Evolutionary conservation across 2,113 vertebrate genomes (phyloP).

Genomic region (Oryzias woworae): DNA sequence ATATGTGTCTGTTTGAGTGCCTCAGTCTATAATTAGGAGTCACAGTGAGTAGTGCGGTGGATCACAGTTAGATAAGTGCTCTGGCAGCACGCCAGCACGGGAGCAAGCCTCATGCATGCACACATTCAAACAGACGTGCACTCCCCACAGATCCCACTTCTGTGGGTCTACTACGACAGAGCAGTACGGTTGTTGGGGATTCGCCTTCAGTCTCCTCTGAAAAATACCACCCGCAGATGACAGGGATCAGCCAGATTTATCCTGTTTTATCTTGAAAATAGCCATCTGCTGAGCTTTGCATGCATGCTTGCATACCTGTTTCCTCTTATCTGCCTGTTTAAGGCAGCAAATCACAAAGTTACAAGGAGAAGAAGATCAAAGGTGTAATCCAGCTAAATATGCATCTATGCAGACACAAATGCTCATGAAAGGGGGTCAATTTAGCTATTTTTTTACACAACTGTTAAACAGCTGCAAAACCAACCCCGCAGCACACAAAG

Average conservation of each 20-base stretch:
- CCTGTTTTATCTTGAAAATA: constrained; percentile 40
- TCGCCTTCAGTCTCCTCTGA: constrained; percentile 21
- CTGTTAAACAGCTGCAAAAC: constrained; percentile 18
- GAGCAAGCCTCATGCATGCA: constrained; percentile 25
- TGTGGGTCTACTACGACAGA: constrained; percentile 19
- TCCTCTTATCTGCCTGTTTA: constrained; percentile 28
- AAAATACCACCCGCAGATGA: constrained; percentile 57
- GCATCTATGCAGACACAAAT: not conserved
- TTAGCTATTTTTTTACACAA: constrained; percentile 28
- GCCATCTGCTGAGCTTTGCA: constrained; percentile 28
- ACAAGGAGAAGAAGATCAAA: constrained; percentile 39
- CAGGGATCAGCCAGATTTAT: constrained; percentile 33
- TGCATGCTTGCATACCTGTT: constrained; percentile 42
- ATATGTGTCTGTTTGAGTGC: constrained; percentile 63
- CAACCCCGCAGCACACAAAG: constrained; percentile 42
- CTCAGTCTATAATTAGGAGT: constrained; percentile 71
- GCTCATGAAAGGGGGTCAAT: constrained; percentile 22
- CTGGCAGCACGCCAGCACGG: constrained; percentile 56
- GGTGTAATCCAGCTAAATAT: constrained; percentile 13
- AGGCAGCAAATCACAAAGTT: constrained; percentile 31
- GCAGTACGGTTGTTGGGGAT: constrained; percentile 21
- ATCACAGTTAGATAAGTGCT: constrained; percentile 70
- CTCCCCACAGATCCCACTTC: constrained; percentile 28
- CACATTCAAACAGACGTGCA: constrained; percentile 9
- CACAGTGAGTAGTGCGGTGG: constrained; percentile 56